Percentiles rank a stretch among this genome's conserved stretches.
phyloP scores from a whole-genome alignment of 2,113 vertebrate genomes.

The Nymphicus hollandicus region DNA sequence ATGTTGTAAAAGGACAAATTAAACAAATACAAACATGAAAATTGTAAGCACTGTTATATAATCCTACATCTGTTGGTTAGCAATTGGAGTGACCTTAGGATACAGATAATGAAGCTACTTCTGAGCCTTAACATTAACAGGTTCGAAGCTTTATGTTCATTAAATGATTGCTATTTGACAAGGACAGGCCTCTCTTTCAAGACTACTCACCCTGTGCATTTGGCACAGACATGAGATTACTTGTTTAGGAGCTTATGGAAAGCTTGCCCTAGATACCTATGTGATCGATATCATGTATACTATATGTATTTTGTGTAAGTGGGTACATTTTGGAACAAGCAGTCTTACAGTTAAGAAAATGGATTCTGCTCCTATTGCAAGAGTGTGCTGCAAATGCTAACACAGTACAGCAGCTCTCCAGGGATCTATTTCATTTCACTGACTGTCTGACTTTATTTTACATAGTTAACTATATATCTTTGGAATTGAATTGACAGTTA shows the following conservation, averaged over 20 bases:
- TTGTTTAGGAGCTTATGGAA: background rate
- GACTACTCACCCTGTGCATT: background rate
- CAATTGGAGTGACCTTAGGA: background rate
- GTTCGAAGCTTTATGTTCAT: background rate
- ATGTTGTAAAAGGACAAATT: background rate
- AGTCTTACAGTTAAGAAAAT: background rate
- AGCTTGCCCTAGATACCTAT: background rate
- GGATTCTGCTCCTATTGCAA: background rate
- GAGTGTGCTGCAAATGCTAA: background rate
- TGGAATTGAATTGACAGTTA: background rate
- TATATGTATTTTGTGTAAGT: background rate
- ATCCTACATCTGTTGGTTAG: background rate
- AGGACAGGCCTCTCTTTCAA: background rate
- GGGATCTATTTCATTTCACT: background rate
- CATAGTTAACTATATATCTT: background rate
- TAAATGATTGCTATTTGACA: background rate
- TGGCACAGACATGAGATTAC: background rate
- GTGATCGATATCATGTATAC: rapidly evolving
- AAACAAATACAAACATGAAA: background rate
- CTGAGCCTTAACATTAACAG: background rate
- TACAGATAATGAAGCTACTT: background rate
- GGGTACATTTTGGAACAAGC: background rate
- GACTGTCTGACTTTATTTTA: background rate
- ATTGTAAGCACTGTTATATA: background rate
- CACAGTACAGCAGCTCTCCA: background rate